phyloP scores from a whole-genome alignment of 1,140 invertebrate genomes.

The Littorina saxatilis region DNA sequence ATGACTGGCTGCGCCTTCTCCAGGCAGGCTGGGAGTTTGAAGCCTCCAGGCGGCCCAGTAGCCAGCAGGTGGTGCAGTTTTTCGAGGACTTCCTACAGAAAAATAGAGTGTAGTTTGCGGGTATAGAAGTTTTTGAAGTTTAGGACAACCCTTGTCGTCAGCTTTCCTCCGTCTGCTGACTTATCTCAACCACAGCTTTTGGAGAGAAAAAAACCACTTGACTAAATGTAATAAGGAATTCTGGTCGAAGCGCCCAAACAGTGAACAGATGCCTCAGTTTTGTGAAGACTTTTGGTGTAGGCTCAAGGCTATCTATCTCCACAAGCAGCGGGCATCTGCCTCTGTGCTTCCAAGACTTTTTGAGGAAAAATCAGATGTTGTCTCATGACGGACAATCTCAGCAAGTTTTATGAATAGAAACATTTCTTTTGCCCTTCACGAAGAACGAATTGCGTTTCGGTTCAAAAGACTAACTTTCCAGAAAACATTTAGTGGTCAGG shows the following conservation, averaged over 20 bases:
- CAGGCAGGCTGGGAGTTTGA: conserved; percentile 51
- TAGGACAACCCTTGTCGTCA: neutral
- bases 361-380: too few species aligned
- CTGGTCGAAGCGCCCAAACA: neutral
- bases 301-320: too few species aligned
- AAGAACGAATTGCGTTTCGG: too few species aligned
- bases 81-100: conserved; percentile 33
- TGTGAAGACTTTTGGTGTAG: too few species aligned
- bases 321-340: too few species aligned
- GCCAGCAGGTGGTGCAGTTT: conserved; percentile 27
- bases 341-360: too few species aligned
- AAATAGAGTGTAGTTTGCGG: neutral
- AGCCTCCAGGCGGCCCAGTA: conserved; percentile 38
- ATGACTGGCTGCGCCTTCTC: conserved; percentile 42
- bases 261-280: neutral
- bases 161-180: neutral
- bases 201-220: neutral
- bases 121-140: too few species aligned
- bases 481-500: too few species aligned
- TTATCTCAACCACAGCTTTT: neutral
- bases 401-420: too few species aligned
- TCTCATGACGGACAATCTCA: too few species aligned
- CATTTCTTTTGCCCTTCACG: too few species aligned
- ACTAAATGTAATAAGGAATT: neutral
- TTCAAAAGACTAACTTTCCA: too few species aligned